These are phyloP conservation scores for Phylloscopus trochilus DNA, from an alignment of 2,113 vertebrate genomes.

Conservation along the genomic window DNA sequence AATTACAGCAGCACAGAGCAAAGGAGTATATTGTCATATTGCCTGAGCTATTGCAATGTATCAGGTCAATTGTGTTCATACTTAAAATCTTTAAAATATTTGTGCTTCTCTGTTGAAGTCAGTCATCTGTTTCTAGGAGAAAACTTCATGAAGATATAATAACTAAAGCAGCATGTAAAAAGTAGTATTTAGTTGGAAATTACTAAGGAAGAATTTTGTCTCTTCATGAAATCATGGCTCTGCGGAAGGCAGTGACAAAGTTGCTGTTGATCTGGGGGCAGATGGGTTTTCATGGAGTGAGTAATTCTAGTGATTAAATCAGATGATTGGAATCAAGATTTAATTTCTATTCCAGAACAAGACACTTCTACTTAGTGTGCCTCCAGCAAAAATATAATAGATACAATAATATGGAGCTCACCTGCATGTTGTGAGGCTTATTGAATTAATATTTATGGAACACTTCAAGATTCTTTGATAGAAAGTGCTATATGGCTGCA, in stretches of 20 bases:
- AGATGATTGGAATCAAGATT: not conserved
- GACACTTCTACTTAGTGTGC: conserved; percentile 10
- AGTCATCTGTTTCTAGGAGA: not conserved
- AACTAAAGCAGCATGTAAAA: not conserved
- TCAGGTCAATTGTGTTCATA: not conserved
- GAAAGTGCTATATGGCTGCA: not conserved
- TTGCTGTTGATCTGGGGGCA: not conserved
- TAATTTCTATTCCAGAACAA: conserved; percentile 22
- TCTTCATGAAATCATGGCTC: not conserved
- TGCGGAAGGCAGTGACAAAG: not conserved
- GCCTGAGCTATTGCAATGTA: not conserved
- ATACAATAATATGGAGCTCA: not conserved
- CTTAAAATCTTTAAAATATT: not conserved
- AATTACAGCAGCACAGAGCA: not conserved
- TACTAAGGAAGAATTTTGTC: not conserved
- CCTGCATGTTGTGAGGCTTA: not conserved
- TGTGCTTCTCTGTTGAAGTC: not conserved
- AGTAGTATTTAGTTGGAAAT: not conserved
- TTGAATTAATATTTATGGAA: conserved; percentile 51
- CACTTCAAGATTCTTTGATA: conserved; percentile 26
- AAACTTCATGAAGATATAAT: not conserved
- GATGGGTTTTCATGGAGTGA: not conserved
- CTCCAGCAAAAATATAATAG: conserved; percentile 30
- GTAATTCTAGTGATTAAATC: not conserved
- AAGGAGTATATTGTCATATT: not conserved